Evolutionary conservation across 2,113 vertebrate species (phyloP), one percentile per base, ranked within the genome.

Genomic region (Corythoichthys intestinalis): DNA sequence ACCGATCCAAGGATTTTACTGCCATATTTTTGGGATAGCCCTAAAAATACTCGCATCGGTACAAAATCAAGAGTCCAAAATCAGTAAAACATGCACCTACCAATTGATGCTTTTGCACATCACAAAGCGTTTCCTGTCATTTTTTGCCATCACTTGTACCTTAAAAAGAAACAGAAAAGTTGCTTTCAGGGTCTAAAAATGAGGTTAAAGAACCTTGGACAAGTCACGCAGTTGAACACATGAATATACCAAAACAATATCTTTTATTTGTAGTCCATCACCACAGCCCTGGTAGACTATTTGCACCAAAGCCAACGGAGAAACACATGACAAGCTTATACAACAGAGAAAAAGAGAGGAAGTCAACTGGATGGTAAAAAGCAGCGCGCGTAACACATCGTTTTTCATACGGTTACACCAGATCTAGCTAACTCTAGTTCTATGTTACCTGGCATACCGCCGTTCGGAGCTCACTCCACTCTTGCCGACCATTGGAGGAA

Each of bases 261-360:
- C 96, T 97, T 98, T 98, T 98, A 98, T 97, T 98, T 98, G 90
- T 92, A 89, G 96, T 97, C 95, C 94, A 94, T 96, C 96, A 98
- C 94, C 96, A 96, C 94, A 97, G 95, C 89, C 90, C 81, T 84
- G 88, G 88, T 69, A 87, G 87, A 86, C 87, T 83, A 82, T 87
- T 94, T 97, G 95, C 96, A 97, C 96, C 96, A 98, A 98, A 98
- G 95, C 94, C 86, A 94, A 97, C 95, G 95, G 93, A 96, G 94
- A 96, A 96, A 98, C 96, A 98, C 96, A 98, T 95, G 95, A 98
- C 94, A 94, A 96, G 91, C 94, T 95, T 95, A 89, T 91, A 98
- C 94, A 91, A 95, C 93, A 94, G 93, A 90, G 89, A 89, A 90
- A 90, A 63, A 63, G 61, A 92, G 90, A 92, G 90, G 93, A 94